These are phyloP conservation scores for Cryptophagus acutangulus DNA, from an alignment of 2,888 invertebrate species.

Conservation along the genomic window DNA sequence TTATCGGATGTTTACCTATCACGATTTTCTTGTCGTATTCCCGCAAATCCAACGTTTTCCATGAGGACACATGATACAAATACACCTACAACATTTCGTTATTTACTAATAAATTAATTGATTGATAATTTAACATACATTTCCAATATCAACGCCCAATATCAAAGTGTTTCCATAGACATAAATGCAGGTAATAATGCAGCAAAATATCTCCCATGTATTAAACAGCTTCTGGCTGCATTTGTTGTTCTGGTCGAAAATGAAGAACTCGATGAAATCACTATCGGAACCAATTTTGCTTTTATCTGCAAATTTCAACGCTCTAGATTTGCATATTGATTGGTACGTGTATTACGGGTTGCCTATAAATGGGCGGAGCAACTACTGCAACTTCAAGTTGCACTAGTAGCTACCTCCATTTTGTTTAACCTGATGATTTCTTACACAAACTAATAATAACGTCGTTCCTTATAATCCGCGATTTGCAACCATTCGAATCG, in stretches of 20 bases:
- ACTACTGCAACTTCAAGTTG: too few relatives aligned
- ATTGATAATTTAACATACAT: conserved; percentile 29
- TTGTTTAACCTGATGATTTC: too few relatives aligned
- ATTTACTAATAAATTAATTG: neutral
- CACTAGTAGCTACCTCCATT: too few relatives aligned
- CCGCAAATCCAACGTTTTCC: conserved; percentile 44
- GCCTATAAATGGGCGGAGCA: too few relatives aligned
- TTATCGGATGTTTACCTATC: conserved; percentile 43
- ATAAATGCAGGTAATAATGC: conserved; percentile 43
- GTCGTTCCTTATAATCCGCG: conserved; percentile 39
- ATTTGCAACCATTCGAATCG: conserved; percentile 19
- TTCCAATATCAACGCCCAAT: conserved; percentile 42
- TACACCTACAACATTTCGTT: conserved; percentile 34
- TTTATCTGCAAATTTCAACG: conserved; percentile 38
- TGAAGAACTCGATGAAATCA: conserved; percentile 44
- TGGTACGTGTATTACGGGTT: too few relatives aligned
- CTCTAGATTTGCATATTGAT: too few relatives aligned
- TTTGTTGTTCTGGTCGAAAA: conserved; percentile 37
- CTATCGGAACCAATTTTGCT: conserved; percentile 34
- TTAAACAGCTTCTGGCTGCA: conserved; percentile 44
- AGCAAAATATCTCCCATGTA: conserved; percentile 40
- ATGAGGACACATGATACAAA: conserved; percentile 43
- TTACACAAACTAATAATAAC: conserved; percentile 43
- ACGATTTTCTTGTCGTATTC: conserved; percentile 39
- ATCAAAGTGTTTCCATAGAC: conserved; percentile 45